Percentiles rank a stretch among this genome's conserved stretches.
phyloP scores from a whole-genome alignment of 2,113 vertebrate species.

The Anarhynchus alexandrinus region DNA sequence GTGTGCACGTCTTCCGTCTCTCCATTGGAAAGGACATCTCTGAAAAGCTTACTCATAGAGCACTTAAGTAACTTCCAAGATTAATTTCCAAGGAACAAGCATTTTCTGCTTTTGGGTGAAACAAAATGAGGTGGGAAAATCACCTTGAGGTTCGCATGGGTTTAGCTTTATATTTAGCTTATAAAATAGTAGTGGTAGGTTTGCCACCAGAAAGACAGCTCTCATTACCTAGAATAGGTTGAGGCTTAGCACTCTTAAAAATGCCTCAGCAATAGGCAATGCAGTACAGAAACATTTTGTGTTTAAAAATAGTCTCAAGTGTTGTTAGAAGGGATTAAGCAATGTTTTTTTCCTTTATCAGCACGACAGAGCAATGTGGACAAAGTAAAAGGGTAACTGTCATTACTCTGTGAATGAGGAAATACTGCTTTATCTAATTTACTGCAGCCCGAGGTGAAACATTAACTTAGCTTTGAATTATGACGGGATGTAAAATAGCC shows the following conservation, averaged over 20 bases:
- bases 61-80: not conserved
- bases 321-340: not conserved
- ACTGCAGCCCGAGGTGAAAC: not conserved
- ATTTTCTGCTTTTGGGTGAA: not conserved
- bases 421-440: not conserved
- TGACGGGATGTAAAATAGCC: not conserved
- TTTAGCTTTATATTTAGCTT: not conserved
- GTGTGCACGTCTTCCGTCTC: accelerated
- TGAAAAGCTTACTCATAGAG: not conserved
- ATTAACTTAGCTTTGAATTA: not conserved
- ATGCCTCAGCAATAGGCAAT: not conserved
- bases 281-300: not conserved
- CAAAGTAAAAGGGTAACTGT: not conserved
- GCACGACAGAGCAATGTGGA: not conserved
- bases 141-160: not conserved
- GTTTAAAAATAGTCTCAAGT: not conserved
- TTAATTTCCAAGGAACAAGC: not conserved
- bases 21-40: not conserved
- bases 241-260: not conserved
- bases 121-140: not conserved
- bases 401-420: not conserved
- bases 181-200: not conserved
- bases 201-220: not conserved
- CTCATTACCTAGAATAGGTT: not conserved
- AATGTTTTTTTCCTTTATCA: not conserved